A percentile compares a stretch with the other conserved stretches of the same genome.
phyloP scores from a whole-genome alignment of 2,113 vertebrate species.

The Sceloporus tristichus region DNA sequence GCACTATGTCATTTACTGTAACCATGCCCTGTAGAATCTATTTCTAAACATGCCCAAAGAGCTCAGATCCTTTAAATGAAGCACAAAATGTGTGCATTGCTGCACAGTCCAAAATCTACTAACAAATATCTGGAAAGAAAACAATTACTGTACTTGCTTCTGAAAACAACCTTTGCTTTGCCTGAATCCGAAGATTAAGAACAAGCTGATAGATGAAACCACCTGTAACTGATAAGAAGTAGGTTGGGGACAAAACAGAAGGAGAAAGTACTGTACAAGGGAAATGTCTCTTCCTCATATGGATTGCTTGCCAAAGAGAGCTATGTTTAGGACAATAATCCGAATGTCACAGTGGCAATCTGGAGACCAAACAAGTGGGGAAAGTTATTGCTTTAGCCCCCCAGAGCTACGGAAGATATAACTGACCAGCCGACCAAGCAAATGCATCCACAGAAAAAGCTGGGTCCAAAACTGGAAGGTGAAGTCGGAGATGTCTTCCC shows the following conservation, averaged over 20 bases:
- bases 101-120: neutral
- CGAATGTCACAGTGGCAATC: conserved; percentile 39
- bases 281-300: neutral
- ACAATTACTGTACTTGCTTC: neutral
- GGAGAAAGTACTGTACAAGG: neutral
- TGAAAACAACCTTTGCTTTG: neutral
- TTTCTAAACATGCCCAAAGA: neutral
- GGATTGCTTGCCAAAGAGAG: neutral
- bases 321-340: conserved; percentile 30
- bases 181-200: neutral
- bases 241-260: neutral
- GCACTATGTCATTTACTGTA: neutral
- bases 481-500: conserved; percentile 13
- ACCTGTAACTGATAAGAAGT: neutral
- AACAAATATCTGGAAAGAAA: neutral
- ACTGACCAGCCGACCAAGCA: conserved; percentile 36
- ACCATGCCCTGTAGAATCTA: neutral
- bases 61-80: neutral
- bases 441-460: conserved; percentile 41
- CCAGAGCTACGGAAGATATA: neutral
- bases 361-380: conserved; percentile 28
- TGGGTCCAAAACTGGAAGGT: conserved; percentile 46
- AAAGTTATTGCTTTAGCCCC: conserved; percentile 8
- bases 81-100: neutral
- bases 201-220: neutral